Evolutionary conservation across 2,888 invertebrate genomes (phyloP), one percentile per base, ranked within the genome.

Genomic region (Ennomos erosarius): DNA sequence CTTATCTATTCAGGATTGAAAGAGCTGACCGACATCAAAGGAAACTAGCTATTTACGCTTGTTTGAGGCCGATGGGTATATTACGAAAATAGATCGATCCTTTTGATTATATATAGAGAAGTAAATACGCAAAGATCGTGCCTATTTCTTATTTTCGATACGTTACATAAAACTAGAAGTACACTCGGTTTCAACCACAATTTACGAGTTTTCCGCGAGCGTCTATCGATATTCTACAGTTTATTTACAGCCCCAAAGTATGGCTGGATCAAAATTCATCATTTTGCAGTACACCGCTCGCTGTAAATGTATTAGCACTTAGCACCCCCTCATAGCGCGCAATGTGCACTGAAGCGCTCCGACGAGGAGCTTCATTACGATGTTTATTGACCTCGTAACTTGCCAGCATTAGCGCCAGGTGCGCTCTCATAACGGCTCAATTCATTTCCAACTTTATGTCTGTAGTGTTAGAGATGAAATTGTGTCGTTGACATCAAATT

Each of bases 311-410:
- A 58, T 64, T 59, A 62, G 51, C 60, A 47, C 56, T 43, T 49
- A 38, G 33, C 39, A 44, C 48, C 42, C 13, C 53, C 44, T 35
- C 39, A 13, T 34, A 59, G 50, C 55, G 53, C 55, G 59, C 57
- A 62, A 60, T 59, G 52, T 55, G 53, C 66, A 60, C 52, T 55
- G 16, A 59, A 52, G 45, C 42, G 40, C 51, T 58, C 51, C 54
- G 62, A 62, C 52, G 55, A 52, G 39, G 54, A 50, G 39, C 56
- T 60, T 57, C 60, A 61, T 58, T 63, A 50, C 46, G 36, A 50
- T 49, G 62, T 60, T 64, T 61, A 61, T 65, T 60, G 57, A 64
- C 65, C 62, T 53, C 52, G 53, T 60, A 60, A 55, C 48, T 46
- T 56, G 10, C 36, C 9, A 48, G 38, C 38, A 48, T 59, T 56